These are phyloP conservation scores for Nomada hirtipes DNA, from an alignment of 2,888 invertebrate genomes.

Conservation along the genomic window DNA sequence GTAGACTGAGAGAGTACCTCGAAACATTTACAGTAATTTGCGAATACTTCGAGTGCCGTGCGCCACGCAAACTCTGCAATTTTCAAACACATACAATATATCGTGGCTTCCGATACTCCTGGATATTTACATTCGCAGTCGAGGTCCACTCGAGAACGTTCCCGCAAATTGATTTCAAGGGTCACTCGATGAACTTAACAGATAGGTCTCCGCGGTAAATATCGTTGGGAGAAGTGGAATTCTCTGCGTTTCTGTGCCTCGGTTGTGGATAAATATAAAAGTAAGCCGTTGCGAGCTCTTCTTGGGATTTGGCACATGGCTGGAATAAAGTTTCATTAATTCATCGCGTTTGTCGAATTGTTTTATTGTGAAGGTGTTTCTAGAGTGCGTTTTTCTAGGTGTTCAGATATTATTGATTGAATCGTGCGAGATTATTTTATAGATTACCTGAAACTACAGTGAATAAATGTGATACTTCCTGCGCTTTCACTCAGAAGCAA, in stretches of 20 bases:
- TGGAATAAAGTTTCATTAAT: background rate
- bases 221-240: background rate
- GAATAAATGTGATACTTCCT: too few species aligned
- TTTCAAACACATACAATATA: background rate
- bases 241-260: background rate
- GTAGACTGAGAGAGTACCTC: background rate
- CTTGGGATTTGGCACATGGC: background rate
- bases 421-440: too few species aligned
- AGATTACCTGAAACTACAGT: too few species aligned
- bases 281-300: background rate
- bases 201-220: background rate
- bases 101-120: conserved; percentile 1
- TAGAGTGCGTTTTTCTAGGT: background rate
- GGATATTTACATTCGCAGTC: conserved; percentile 17
- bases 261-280: background rate
- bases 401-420: too few species aligned
- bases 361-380: background rate
- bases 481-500: too few species aligned
- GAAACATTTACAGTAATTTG: background rate
- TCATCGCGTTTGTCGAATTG: too few species aligned
- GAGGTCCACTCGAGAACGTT: background rate
- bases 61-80: conserved; percentile 4
- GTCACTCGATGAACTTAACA: conserved; percentile 9
- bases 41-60: background rate
- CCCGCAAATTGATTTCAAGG: conserved; percentile 20